phyloP scores from a whole-genome alignment of 2,113 vertebrate genomes.

The Ageneiosus marmoratus region DNA sequence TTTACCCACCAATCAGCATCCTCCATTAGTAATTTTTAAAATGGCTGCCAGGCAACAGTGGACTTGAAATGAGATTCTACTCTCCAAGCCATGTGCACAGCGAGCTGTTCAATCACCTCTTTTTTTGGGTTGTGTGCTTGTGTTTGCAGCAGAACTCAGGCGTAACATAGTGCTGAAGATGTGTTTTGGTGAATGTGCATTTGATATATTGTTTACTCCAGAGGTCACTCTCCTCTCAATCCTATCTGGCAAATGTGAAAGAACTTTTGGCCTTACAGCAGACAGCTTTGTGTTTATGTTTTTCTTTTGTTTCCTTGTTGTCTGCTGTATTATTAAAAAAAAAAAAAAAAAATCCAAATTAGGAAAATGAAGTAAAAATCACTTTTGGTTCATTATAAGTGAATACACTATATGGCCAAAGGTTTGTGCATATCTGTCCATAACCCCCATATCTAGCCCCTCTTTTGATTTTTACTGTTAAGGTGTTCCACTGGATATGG shows the following conservation, averaged over 20 bases:
- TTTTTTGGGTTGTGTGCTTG: conserved; percentile 18
- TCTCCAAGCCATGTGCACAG: conserved; percentile 37
- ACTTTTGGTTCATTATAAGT: background rate
- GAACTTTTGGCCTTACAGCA: background rate
- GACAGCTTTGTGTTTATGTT: background rate
- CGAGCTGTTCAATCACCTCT: conserved; percentile 36
- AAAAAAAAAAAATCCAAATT: background rate
- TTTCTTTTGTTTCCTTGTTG: background rate
- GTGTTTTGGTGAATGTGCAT: background rate
- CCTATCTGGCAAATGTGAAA: background rate
- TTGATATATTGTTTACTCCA: background rate
- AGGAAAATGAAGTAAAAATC: background rate
- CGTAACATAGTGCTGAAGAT: background rate
- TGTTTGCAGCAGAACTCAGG: conserved; percentile 5
- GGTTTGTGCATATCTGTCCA: background rate
- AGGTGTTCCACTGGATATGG: background rate
- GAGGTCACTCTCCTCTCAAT: background rate
- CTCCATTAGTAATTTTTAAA: conserved; percentile 37
- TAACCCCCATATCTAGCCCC: background rate
- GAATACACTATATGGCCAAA: background rate
- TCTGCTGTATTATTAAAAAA: background rate
- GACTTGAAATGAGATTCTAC: conserved; percentile 24
- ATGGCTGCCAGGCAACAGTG: conserved; percentile 49
- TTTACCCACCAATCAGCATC: conserved; percentile 39
- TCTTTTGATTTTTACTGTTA: background rate